A percentile compares a stretch with the other conserved stretches of the same genome.
Conservation (phyloP, 2,113 vertebrate species). For the Chelonoidis abingdonii region DNA sequence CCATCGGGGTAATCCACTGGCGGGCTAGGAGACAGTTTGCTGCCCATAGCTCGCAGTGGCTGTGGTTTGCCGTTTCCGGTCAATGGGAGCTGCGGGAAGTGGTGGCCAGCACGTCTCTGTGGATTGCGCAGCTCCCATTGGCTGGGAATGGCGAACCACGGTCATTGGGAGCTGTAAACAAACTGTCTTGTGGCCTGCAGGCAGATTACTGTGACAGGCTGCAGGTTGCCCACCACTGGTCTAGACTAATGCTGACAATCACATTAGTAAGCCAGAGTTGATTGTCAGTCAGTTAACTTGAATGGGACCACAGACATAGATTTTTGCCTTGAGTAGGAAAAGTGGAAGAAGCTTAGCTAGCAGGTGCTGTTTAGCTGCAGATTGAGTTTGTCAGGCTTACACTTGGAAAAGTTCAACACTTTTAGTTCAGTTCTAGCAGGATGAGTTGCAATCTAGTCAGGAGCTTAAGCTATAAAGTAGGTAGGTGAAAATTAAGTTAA, state of each 20-base stretch:
- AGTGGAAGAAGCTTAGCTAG: background rate
- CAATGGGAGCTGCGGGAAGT: too few species aligned
- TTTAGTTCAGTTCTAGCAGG: background rate
- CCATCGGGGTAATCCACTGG: too few species aligned
- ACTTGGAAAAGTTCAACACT: background rate
- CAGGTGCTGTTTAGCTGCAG: background rate
- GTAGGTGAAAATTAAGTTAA: background rate
- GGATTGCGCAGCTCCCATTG: too few species aligned
- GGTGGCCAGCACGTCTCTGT: too few species aligned
- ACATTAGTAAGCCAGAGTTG: background rate
- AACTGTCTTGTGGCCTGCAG: too few species aligned
- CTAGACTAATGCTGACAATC: background rate
- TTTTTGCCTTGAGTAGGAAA: background rate
- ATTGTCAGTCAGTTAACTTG: background rate
- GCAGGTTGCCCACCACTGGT: background rate
- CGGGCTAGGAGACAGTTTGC: too few species aligned
- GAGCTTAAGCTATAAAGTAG: background rate
- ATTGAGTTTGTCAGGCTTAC: background rate
- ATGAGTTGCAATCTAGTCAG: background rate
- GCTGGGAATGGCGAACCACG: too few species aligned
- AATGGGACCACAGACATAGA: background rate
- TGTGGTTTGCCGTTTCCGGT: too few species aligned
- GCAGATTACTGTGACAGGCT: too few species aligned
- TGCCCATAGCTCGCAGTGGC: too few species aligned
- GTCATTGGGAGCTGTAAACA: too few species aligned